These are phyloP conservation scores for Atethmia centrago DNA, from an alignment of 2,888 invertebrate species.

Conservation along the genomic window DNA sequence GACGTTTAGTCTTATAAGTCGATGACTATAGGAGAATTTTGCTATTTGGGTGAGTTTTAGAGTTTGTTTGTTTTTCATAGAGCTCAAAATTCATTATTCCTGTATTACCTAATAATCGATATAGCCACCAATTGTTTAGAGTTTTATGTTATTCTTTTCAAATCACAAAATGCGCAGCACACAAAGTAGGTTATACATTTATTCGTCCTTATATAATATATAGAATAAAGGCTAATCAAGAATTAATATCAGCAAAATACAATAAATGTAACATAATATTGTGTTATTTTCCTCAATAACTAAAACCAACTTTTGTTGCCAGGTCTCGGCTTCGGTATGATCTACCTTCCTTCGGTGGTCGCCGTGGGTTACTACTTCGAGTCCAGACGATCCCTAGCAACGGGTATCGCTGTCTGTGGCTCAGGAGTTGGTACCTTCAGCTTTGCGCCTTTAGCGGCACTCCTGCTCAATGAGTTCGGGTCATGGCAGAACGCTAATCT, in stretches of 20 bases:
- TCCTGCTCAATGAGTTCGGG: constrained; percentile 94
- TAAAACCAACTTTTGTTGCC: constrained; percentile 69
- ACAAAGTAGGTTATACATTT: constrained; percentile 29
- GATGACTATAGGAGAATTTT: not conserved
- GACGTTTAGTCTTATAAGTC: not conserved
- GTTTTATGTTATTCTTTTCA: constrained; percentile 8
- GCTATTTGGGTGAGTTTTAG: too few species aligned
- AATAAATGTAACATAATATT: constrained; percentile 1
- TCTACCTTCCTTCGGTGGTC: constrained; percentile 98
- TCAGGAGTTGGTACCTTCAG: constrained; percentile 98
- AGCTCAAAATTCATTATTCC: not conserved
- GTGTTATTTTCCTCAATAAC: constrained; percentile 25
- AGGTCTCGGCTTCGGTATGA: constrained; percentile 98
- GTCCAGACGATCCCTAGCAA: constrained; percentile 97
- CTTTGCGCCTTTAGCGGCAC: constrained; percentile 97
- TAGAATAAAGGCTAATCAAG: constrained; percentile 35
- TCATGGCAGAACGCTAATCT: constrained; percentile 97
- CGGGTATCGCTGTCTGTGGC: constrained; percentile 98
- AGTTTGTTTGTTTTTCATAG: not conserved
- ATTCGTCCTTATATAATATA: constrained; percentile 37
- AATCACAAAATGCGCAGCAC: constrained; percentile 28
- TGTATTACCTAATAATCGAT: not conserved
- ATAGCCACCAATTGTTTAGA: not conserved
- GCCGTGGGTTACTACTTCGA: constrained; percentile 99
- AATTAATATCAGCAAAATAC: constrained; percentile 34